Evolutionary conservation across 2,797 vertebrate species (phyloP).

Genomic region (Labroides dimidiatus): DNA sequence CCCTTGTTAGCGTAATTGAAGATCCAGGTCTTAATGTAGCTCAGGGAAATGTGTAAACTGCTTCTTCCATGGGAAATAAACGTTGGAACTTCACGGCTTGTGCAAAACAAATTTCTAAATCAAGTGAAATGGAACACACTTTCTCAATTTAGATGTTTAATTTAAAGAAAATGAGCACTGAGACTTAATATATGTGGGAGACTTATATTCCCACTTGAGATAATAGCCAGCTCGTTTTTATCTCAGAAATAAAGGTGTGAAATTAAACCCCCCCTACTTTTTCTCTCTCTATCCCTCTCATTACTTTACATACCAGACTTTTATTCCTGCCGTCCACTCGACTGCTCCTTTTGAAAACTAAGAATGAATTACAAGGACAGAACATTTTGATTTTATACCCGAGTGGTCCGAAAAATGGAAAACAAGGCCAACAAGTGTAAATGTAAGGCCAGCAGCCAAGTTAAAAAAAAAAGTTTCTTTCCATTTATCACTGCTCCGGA

Average conservation of each 20-base stretch:
- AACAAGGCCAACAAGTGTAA: constrained; percentile 49
- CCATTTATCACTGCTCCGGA: constrained; percentile 40
- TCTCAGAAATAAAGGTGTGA: constrained; percentile 3
- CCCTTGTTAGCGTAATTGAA: constrained; percentile 1
- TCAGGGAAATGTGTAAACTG: constrained; percentile 4
- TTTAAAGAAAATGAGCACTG: not conserved
- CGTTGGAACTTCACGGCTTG: constrained; percentile 5
- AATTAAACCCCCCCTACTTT: not conserved
- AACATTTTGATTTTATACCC: constrained; percentile 38
- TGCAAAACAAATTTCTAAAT: constrained; percentile 3
- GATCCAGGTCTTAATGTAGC: not conserved
- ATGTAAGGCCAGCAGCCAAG: constrained; percentile 51
- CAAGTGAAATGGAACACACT: not conserved
- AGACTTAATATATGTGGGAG: not conserved
- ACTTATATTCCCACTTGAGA: constrained; percentile 1
- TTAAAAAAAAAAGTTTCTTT: constrained; percentile 22
- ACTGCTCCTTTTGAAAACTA: constrained; percentile 17
- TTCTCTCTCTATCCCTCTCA: not conserved
- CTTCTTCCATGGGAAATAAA: constrained; percentile 10
- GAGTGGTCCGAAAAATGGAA: constrained; percentile 47
- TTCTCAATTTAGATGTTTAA: constrained; percentile 10
- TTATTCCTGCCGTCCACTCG: not conserved
- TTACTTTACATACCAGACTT: not conserved
- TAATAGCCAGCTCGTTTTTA: constrained; percentile 7
- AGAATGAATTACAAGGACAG: constrained; percentile 37